Conservation (phyloP, 2,888 invertebrate species). For the Ligdia adustata region DNA sequence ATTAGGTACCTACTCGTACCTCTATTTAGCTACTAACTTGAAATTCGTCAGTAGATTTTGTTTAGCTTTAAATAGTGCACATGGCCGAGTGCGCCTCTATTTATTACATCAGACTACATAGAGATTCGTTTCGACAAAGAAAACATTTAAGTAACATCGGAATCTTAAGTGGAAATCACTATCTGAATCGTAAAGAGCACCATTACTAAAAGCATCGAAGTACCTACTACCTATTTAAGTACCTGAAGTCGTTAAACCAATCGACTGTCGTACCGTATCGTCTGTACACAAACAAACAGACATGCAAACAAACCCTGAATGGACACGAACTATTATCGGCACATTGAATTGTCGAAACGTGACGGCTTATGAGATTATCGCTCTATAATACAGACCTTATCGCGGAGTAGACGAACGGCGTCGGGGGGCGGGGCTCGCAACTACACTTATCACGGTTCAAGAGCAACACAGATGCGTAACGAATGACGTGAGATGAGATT, state of each 20-base stretch:
- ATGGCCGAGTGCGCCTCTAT: constrained; percentile 11
- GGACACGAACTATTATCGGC: constrained; percentile 61
- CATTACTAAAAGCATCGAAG: constrained; percentile 41
- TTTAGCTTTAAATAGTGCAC: constrained; percentile 5
- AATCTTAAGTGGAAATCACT: constrained; percentile 50
- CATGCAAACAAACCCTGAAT: constrained; percentile 62
- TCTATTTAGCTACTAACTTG: no score
- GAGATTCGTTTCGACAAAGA: constrained; percentile 56
- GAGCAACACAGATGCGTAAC: constrained; percentile 1
- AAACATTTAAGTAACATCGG: constrained; percentile 49
- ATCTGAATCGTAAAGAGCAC: constrained; percentile 41
- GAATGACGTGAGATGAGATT: constrained; percentile 8
- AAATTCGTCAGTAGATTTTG: constrained; percentile 1
- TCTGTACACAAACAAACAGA: constrained; percentile 44
- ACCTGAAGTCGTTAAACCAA: constrained; percentile 62
- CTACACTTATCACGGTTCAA: constrained; percentile 15
- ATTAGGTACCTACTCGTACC: constrained; percentile 1
- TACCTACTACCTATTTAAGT: no score
- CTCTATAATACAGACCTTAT: constrained; percentile 55
- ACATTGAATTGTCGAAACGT: constrained; percentile 71
- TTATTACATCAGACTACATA: constrained; percentile 43
- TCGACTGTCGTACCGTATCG: constrained; percentile 47
- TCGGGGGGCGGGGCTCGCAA: constrained; percentile 10
- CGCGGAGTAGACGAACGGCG: constrained; percentile 8
- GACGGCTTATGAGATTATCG: constrained; percentile 62